Evolutionary conservation across 2,113 vertebrate genomes (phyloP).

Genomic region (Malurus melanocephalus): DNA sequence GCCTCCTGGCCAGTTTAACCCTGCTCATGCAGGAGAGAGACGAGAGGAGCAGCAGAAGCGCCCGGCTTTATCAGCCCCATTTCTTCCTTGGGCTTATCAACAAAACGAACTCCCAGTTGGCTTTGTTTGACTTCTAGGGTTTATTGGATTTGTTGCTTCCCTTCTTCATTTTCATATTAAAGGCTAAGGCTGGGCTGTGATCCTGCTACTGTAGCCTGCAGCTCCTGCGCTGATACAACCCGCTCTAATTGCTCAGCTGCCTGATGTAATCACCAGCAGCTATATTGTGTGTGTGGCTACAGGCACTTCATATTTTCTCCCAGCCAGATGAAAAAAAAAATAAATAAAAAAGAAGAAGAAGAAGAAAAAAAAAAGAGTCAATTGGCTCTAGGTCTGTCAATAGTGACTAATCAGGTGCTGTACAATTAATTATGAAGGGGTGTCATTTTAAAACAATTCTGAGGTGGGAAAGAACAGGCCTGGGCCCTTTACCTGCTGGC

Average conservation of each 20-base stretch:
- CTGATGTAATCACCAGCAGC: conserved; percentile 29
- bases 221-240: background rate
- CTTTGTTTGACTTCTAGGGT: conserved; percentile 35
- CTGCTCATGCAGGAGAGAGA: background rate
- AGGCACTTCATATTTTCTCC: conserved; percentile 38
- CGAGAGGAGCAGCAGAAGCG: background rate
- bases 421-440: conserved; percentile 61
- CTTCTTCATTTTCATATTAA: conserved; percentile 59
- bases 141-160: conserved; percentile 42
- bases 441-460: conserved; percentile 65
- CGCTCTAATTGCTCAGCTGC: conserved; percentile 46
- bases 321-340: background rate
- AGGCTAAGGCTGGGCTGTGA: conserved; percentile 14
- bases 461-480: conserved; percentile 62
- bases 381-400: conserved; percentile 59
- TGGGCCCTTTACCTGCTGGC: conserved; percentile 61
- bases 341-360: background rate
- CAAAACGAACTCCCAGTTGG: conserved; percentile 10
- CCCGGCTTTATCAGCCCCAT: rapidly evolving
- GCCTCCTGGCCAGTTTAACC: background rate
- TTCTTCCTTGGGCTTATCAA: background rate
- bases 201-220: conserved; percentile 34
- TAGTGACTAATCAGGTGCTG: conserved; percentile 62
- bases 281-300: background rate
- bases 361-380: background rate